Conservation (phyloP, 2,797 vertebrate species). For the Cercopithecus diana region DNA sequence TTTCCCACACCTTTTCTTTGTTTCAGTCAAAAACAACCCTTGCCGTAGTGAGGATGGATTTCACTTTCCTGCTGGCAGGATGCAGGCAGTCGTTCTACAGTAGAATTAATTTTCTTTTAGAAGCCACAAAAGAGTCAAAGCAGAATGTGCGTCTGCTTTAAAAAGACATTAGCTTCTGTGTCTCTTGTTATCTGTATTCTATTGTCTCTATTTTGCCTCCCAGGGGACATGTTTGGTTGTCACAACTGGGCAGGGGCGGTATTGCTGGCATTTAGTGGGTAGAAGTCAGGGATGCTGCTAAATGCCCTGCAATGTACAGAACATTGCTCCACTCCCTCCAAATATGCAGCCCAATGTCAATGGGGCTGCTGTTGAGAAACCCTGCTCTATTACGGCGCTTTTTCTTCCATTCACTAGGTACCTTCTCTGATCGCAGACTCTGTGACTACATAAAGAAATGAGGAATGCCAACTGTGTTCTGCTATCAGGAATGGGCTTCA, state of each 20-base stretch:
- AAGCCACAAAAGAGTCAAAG: background rate
- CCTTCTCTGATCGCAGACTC: background rate
- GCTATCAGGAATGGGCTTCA: background rate
- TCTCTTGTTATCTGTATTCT: background rate
- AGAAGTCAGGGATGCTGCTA: background rate
- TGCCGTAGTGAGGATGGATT: background rate
- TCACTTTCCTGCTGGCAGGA: background rate
- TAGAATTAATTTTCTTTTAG: background rate
- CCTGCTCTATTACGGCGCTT: accelerated
- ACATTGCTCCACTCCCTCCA: no score
- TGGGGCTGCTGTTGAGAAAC: background rate
- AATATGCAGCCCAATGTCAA: background rate
- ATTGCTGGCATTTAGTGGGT: background rate
- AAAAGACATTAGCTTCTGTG: background rate
- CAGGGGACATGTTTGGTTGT: background rate
- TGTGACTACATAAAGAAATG: background rate
- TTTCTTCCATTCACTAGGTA: accelerated
- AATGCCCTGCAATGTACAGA: background rate
- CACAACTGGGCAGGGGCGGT: background rate
- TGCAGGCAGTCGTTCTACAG: background rate
- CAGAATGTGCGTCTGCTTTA: background rate
- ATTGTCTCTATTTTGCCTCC: background rate
- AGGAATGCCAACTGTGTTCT: background rate
- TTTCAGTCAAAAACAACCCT: background rate
- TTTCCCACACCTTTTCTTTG: background rate